A percentile compares a stretch with the other conserved stretches of the same genome.
Evolutionary conservation across 2,113 vertebrate species (phyloP).

Genomic region (Probosciger aterrimus): DNA sequence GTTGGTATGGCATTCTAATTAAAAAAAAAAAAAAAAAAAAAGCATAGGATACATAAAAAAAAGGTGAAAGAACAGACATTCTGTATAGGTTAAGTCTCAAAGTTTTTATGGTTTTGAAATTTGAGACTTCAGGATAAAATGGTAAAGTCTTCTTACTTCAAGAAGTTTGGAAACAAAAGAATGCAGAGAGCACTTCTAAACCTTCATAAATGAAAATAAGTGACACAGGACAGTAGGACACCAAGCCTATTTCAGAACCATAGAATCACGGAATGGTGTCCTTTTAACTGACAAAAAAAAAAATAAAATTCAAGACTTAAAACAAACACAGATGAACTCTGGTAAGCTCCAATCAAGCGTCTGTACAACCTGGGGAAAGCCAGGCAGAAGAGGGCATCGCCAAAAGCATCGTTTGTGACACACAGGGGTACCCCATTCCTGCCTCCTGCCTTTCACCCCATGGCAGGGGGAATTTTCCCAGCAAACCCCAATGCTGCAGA

Average conservation of each 20-base stretch:
- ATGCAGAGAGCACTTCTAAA: background rate
- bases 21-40: background rate
- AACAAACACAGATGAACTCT: background rate
- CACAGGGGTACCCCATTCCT: background rate
- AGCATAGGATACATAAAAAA: background rate
- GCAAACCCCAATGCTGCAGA: background rate
- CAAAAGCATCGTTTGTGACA: background rate
- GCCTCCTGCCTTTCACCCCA: no score
- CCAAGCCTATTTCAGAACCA: background rate
- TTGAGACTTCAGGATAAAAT: background rate
- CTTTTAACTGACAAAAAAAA: background rate
- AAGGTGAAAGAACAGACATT: background rate
- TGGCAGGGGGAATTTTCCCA: no score
- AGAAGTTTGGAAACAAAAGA: background rate
- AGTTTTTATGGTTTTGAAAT: background rate
- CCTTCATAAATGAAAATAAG: background rate
- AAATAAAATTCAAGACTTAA: background rate
- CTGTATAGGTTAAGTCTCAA: background rate
- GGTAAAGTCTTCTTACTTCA: background rate
- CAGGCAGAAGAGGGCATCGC: background rate
- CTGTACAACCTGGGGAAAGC: background rate
- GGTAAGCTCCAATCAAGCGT: rapidly evolving
- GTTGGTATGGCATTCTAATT: background rate
- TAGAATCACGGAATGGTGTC: background rate
- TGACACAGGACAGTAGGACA: background rate